Percentiles rank a stretch among this genome's conserved stretches.
Conservation (phyloP, 1,140 invertebrate genomes). For the Ips nitidus region DNA sequence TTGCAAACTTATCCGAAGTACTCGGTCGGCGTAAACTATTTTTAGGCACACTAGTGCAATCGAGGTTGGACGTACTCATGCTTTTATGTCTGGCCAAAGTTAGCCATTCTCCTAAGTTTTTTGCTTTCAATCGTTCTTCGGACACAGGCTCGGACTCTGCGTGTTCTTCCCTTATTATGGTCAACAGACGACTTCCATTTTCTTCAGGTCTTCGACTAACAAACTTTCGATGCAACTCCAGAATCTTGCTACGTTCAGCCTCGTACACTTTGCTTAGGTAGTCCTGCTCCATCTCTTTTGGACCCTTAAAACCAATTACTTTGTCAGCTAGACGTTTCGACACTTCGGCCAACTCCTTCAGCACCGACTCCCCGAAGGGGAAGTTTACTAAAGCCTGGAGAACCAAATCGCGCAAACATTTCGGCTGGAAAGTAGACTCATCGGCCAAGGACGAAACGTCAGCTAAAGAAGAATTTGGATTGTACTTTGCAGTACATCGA, state of each 20-base stretch:
- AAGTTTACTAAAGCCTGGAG: constrained; percentile 63
- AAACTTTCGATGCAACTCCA: constrained; percentile 70
- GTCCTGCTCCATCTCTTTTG: constrained; percentile 39
- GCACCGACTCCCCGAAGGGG: constrained; percentile 64
- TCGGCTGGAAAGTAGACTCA: constrained; percentile 43
- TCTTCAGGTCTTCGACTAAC: constrained; percentile 63
- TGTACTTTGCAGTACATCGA: constrained; percentile 58
- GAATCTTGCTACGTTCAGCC: constrained; percentile 60
- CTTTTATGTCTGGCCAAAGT: constrained; percentile 52
- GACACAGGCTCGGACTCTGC: constrained; percentile 33
- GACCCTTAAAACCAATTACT: constrained; percentile 26
- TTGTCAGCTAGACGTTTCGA: constrained; percentile 58
- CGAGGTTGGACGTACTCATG: constrained; percentile 40
- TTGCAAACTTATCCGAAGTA: constrained; percentile 38
- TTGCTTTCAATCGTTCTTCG: constrained; percentile 52
- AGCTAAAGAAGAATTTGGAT: constrained; percentile 51
- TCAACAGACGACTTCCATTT: constrained; percentile 56
- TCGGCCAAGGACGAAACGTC: constrained; percentile 51
- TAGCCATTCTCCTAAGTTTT: constrained; percentile 57
- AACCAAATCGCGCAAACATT: constrained; percentile 59
- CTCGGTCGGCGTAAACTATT: constrained; percentile 49
- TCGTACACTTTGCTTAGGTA: constrained; percentile 54
- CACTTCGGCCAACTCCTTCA: constrained; percentile 66
- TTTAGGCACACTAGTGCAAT: constrained; percentile 35
- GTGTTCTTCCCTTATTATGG: constrained; percentile 57